These are phyloP conservation scores for Drosophila rufa DNA, from an alignment of 1,140 invertebrate genomes.

Conservation along the genomic window DNA sequence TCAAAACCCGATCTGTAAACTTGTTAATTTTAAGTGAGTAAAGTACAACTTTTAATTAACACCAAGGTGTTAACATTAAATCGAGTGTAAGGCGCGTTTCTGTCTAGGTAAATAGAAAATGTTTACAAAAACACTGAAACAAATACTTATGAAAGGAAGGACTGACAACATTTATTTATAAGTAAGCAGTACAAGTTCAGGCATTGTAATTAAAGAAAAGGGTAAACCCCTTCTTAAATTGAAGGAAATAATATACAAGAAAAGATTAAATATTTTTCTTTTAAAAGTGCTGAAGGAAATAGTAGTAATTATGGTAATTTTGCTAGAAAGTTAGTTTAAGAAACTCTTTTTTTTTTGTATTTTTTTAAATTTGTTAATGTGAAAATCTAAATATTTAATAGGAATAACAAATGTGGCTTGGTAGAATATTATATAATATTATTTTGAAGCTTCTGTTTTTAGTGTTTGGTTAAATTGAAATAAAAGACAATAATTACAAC, in stretches of 20 bases:
- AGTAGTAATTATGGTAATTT: background rate
- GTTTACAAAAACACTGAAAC: slow-evolving; percentile 18
- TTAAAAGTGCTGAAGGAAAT: background rate
- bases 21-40: slow-evolving; percentile 28
- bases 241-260: background rate
- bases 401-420: background rate
- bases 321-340: background rate
- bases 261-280: background rate
- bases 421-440: background rate
- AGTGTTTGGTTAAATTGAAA: background rate
- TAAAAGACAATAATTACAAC: background rate
- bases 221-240: background rate
- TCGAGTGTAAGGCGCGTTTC: slow-evolving; percentile 13
- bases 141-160: background rate
- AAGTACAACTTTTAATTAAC: slow-evolving; percentile 24
- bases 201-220: background rate
- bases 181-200: background rate
- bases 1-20: background rate
- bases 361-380: background rate
- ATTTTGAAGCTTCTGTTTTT: background rate
- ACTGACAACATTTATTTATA: background rate
- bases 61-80: slow-evolving; percentile 26
- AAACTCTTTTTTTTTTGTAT: background rate
- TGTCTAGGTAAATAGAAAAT: slow-evolving; percentile 25
- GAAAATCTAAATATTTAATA: background rate